Base-by-base conservation (phyloP, 2,113 vertebrate species). In the Aegithalos caudatus region DNA sequence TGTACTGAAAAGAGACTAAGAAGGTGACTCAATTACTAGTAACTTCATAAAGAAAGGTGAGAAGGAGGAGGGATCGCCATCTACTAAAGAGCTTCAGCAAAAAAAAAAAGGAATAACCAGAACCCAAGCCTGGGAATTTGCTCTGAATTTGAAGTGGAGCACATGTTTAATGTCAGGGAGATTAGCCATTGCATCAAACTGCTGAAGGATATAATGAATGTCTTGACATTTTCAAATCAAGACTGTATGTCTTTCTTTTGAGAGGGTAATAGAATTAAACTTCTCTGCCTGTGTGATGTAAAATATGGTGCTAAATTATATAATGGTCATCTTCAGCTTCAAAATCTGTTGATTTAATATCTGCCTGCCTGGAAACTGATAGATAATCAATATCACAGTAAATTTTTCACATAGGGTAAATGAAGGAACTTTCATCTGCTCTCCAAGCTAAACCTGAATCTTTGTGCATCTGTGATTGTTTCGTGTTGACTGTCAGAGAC, bases 221-320 rank as follows among this genome's bases (percentile, higher is more conserved):
- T 71, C 94, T 90, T 94, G 94, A 81, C 92, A 93, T 94, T 97
- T 95, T 93, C 88, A 94, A 90, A 81, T 78, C 64, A 90, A 94
- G 94, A 60, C 72, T 86, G 64, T 92, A 88, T 67, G 72, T 88
- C 91, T 94, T 94, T 64, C 82, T 88, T 86, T 50, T 67, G 51
- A 44, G 33, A 62, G 57, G 37, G 44, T 87, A 95, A 94, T 91
- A 79, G 42, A 87, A 95, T 94, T 90, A 91, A 96, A 84, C 27
- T 71, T 77, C 48, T 60, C 44, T 79, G 80, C 12, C 81, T 86
- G 33, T 58, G 38, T 86, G 64, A 86, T 81, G 35, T 86, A 88
- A 92, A 94, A 88, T 91, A 78, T 69, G 11, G 74, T 4, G 12
- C 33, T 92, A 73, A 85, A 88, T 94, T 83, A 65, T 35, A 54